A percentile compares a stretch with the other conserved stretches of the same genome.
These are phyloP conservation scores for Melanaphis sacchari DNA, from an alignment of 1,140 invertebrate species.

Conservation along the genomic window DNA sequence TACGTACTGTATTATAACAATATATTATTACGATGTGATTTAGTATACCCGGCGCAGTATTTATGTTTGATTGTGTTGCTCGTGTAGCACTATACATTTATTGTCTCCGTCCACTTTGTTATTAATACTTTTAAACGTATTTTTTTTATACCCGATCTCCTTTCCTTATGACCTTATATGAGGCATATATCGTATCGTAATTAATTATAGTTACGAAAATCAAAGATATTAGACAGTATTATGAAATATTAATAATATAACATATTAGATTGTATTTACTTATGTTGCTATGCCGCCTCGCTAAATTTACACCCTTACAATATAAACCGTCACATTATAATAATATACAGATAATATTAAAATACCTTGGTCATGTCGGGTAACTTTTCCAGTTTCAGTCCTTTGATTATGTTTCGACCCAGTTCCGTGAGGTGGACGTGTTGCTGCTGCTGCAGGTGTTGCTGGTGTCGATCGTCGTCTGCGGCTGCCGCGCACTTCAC, in stretches of 20 bases:
- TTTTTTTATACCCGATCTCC: neutral
- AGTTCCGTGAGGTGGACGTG: neutral
- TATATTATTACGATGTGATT: neutral
- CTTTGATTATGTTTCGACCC: neutral
- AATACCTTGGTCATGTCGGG: constrained; percentile 38
- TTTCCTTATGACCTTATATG: neutral
- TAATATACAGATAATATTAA: neutral
- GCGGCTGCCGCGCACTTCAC: neutral
- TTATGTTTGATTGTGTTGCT: no score
- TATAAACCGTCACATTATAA: neutral
- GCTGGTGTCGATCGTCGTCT: neutral
- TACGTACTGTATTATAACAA: neutral
- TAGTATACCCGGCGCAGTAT: neutral
- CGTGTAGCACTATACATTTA: neutral
- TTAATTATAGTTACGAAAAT: neutral
- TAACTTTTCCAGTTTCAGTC: constrained; percentile 14
- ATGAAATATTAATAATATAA: neutral
- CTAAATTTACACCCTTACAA: neutral
- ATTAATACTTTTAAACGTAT: neutral
- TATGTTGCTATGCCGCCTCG: neutral
- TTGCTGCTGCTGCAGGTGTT: neutral
- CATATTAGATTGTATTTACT: neutral
- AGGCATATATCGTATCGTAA: no score
- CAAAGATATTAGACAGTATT: neutral
- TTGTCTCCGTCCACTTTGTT: neutral